Percentiles rank a stretch among this genome's conserved stretches.
Evolutionary conservation across 2,888 invertebrate genomes (phyloP).

Genomic region (Agriopis aurantiaria): DNA sequence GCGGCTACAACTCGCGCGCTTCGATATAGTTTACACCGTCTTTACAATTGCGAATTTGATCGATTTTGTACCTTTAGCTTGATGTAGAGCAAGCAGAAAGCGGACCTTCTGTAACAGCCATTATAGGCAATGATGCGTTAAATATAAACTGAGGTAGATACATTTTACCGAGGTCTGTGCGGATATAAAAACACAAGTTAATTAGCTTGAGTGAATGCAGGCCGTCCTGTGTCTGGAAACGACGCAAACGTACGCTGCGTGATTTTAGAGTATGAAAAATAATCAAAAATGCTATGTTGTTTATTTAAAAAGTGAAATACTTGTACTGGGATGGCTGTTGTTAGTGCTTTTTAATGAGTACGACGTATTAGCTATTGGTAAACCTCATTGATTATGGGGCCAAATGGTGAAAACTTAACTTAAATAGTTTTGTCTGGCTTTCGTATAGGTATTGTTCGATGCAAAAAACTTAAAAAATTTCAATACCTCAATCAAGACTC

Average conservation of each 20-base stretch:
- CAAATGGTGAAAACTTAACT: background rate
- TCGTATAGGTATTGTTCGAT: background rate
- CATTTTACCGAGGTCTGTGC: too few species aligned
- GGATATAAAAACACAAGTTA: too few species aligned
- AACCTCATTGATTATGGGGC: background rate
- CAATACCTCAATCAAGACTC: background rate
- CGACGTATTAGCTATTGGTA: too few species aligned
- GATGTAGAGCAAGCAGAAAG: background rate
- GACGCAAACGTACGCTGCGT: too few species aligned
- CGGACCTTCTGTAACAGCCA: background rate
- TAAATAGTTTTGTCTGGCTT: background rate
- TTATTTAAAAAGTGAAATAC: too few species aligned
- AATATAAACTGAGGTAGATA: too few species aligned
- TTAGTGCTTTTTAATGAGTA: too few species aligned
- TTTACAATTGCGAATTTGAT: slow-evolving; percentile 37
- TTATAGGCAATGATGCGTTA: too few species aligned
- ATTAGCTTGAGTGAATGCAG: too few species aligned
- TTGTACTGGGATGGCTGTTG: background rate
- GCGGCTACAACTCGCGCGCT: slow-evolving; percentile 40
- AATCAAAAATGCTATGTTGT: too few species aligned
- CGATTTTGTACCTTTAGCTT: slow-evolving; percentile 5
- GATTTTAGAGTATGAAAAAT: too few species aligned
- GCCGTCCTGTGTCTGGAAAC: too few species aligned
- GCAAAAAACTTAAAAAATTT: background rate
- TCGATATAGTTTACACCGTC: slow-evolving; percentile 35